Conservation (phyloP, 2,888 invertebrate species). For the Ochropacha duplaris region DNA sequence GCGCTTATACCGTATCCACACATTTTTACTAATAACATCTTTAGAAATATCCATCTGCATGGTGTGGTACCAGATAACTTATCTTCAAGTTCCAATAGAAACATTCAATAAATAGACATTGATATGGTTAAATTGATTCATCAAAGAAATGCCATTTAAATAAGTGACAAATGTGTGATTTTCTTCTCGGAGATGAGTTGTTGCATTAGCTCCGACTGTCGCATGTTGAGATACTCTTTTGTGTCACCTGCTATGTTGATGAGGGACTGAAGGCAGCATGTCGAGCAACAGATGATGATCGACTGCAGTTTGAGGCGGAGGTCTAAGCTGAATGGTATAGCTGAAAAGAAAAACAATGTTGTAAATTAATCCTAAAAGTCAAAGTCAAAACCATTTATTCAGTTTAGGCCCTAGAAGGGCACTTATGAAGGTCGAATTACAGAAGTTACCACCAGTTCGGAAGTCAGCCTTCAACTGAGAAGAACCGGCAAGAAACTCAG, state of each 20-base stretch:
- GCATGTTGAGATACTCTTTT: conserved; percentile 49
- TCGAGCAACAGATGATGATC: conserved; percentile 51
- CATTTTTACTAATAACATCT: too few species aligned
- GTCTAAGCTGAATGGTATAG: conserved; percentile 56
- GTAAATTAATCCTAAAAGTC: not conserved
- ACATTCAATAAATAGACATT: not conserved
- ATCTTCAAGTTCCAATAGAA: not conserved
- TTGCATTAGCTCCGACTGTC: conserved; percentile 59
- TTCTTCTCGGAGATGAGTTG: conserved; percentile 44
- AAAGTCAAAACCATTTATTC: too few species aligned
- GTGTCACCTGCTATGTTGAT: conserved; percentile 54
- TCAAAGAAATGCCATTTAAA: not conserved
- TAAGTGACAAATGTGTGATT: conserved; percentile 19
- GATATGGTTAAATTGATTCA: not conserved
- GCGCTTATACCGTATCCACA: too few species aligned
- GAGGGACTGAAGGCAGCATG: conserved; percentile 57
- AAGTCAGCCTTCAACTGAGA: too few species aligned
- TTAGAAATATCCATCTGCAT: too few species aligned
- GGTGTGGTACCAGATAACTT: not conserved
- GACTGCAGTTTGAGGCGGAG: conserved; percentile 69
- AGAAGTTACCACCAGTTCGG: too few species aligned
- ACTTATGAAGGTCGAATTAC: too few species aligned
- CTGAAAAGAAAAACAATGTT: conserved; percentile 33
- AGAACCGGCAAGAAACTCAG: too few species aligned
- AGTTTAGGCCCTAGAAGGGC: too few species aligned